Conservation (phyloP, 2,113 vertebrate species). For the Nestor notabilis region DNA sequence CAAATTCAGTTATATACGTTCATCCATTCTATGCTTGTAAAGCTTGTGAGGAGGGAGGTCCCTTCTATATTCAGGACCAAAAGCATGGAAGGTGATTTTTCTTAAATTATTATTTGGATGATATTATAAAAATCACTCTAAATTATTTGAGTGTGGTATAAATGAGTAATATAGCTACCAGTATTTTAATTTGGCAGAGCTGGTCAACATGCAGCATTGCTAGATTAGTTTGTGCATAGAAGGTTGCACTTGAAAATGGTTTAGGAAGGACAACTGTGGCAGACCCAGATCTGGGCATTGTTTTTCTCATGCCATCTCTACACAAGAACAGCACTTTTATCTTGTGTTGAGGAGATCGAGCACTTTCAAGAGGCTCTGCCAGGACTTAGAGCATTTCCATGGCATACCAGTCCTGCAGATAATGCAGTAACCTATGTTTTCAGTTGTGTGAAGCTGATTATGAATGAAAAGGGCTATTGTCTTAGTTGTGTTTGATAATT, state of each 20-base stretch:
- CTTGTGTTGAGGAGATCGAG: neutral
- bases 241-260: neutral
- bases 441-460: neutral
- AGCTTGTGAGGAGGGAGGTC: rapidly evolving
- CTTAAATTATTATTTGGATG: neutral
- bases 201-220: neutral
- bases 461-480: neutral
- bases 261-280: neutral
- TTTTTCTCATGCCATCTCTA: neutral
- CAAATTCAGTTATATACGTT: rapidly evolving
- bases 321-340: neutral
- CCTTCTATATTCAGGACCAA: neutral
- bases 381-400: neutral
- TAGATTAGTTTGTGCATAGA: neutral
- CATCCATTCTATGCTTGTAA: neutral
- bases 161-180: neutral
- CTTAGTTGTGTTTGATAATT: neutral
- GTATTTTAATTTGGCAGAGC: neutral
- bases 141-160: rapidly evolving
- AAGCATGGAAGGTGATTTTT: neutral
- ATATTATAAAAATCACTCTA: neutral
- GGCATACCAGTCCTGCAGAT: neutral
- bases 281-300: neutral
- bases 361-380: neutral
- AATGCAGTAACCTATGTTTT: neutral